These are phyloP conservation scores for Toxostoma redivivum DNA, from an alignment of 2,113 vertebrate genomes.

Conservation along the genomic window DNA sequence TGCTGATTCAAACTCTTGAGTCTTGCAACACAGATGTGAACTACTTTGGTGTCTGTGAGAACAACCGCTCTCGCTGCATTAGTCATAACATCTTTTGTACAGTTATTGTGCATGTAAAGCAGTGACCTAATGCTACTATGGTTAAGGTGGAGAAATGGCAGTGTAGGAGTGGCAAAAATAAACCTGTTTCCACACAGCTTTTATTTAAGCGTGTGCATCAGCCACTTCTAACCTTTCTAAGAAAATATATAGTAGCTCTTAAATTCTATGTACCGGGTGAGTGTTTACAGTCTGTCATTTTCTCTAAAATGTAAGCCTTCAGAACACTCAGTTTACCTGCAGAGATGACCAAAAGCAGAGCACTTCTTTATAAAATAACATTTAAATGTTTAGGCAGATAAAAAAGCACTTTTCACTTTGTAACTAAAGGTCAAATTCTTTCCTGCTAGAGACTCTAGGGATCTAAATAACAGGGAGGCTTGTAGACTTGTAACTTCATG, in stretches of 20 bases:
- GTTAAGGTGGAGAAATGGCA: background rate
- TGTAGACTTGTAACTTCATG: background rate
- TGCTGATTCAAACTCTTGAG: background rate
- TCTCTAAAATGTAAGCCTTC: background rate
- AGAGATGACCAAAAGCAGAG: background rate
- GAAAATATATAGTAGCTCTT: background rate
- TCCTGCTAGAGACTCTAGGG: background rate
- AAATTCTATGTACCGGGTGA: background rate
- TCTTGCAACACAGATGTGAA: background rate
- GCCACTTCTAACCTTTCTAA: background rate
- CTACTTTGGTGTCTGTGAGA: background rate
- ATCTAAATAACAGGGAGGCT: background rate
- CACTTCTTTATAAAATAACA: background rate
- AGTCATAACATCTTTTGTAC: background rate
- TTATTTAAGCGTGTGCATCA: background rate
- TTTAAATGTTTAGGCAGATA: background rate
- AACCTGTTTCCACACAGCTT: background rate
- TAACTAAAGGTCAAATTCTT: background rate
- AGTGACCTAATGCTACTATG: background rate
- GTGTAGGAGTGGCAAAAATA: background rate
- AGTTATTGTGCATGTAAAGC: background rate
- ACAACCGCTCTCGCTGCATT: background rate
- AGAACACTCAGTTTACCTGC: background rate
- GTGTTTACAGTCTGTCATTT: background rate
- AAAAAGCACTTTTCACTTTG: background rate